These are phyloP conservation scores for Tenebrio molitor DNA, from an alignment of 1,140 invertebrate genomes.

Conservation along the genomic window DNA sequence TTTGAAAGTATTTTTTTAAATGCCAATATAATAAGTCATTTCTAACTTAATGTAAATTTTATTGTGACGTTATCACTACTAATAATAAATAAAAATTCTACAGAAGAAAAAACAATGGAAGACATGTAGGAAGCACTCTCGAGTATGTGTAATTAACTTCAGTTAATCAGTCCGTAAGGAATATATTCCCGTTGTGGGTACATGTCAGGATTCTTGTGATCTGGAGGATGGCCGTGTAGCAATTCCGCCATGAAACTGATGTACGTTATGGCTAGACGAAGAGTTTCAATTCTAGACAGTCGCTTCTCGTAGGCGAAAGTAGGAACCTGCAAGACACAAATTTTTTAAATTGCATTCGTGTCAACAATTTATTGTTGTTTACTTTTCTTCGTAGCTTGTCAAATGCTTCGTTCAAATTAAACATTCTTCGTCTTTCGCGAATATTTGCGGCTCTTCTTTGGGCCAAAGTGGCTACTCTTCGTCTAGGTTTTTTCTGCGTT, in stretches of 20 bases:
- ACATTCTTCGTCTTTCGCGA: slow-evolving; percentile 94
- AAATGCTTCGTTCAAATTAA: slow-evolving; percentile 98
- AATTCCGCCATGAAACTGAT: slow-evolving; percentile 97
- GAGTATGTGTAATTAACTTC: slow-evolving; percentile 35
- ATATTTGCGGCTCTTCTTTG: slow-evolving; percentile 95
- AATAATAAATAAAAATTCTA: too few relatives aligned
- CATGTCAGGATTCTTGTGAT: slow-evolving; percentile 63
- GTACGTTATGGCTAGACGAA: slow-evolving; percentile 97
- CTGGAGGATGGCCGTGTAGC: slow-evolving; percentile 74
- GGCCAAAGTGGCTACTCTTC: slow-evolving; percentile 90
- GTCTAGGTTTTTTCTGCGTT: slow-evolving; percentile 81
- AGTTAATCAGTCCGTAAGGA: slow-evolving; percentile 65
- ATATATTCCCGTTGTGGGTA: slow-evolving; percentile 64
- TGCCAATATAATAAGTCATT: too few relatives aligned
- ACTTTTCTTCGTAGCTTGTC: slow-evolving; percentile 91
- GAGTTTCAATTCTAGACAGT: slow-evolving; percentile 96
- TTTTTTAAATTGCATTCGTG: background rate
- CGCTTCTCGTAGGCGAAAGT: slow-evolving; percentile 99
- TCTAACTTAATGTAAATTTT: too few relatives aligned
- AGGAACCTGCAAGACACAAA: slow-evolving; percentile 84
- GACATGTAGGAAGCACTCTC: background rate
- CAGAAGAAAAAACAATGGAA: background rate
- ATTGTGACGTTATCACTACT: too few relatives aligned
- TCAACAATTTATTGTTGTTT: slow-evolving; percentile 47
- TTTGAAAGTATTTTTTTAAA: too few relatives aligned